A percentile compares a stretch with the other conserved stretches of the same genome.
Conservation (phyloP, 92 coral and sea anemone species). For the Porites divaricata region DNA sequence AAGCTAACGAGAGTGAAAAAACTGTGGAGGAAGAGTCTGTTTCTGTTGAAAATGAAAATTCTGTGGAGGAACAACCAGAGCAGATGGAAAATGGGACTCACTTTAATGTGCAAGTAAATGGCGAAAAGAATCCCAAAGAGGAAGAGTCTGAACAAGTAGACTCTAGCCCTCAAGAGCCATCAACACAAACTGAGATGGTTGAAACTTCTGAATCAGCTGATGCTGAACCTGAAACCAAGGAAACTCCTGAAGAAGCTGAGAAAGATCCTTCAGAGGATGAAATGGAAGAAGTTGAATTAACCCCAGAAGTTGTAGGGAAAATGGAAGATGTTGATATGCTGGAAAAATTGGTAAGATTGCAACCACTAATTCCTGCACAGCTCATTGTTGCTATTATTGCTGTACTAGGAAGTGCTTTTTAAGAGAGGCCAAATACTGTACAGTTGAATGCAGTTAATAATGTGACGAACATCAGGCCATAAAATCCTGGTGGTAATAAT, state of each 20-base stretch:
- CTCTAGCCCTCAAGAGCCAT: conserved; percentile 19
- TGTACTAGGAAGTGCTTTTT: too few relatives aligned
- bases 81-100: conserved; percentile 18
- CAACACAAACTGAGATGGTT: conserved; percentile 29
- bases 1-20: conserved; percentile 52
- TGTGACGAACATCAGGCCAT: too few relatives aligned
- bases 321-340: conserved; percentile 89
- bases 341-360: conserved; percentile 75
- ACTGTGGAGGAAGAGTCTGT: conserved; percentile 42
- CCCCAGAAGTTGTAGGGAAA: conserved; percentile 78
- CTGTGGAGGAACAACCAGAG: conserved; percentile 28
- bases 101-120: conserved; percentile 20
- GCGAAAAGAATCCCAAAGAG: conserved; percentile 17
- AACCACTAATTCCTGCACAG: too few relatives aligned
- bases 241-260: conserved; percentile 35
- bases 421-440: too few relatives aligned
- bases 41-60: conserved; percentile 34
- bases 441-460: too few relatives aligned
- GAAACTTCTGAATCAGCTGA: conserved; percentile 48
- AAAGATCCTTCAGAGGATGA: conserved; percentile 34
- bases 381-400: too few relatives aligned
- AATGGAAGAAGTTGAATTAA: conserved; percentile 65
- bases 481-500: too few relatives aligned
- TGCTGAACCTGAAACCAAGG: conserved; percentile 28
- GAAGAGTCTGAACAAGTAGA: conserved; percentile 16